Base-by-base conservation (phyloP, 2,797 vertebrate species). In the Rhadinocentrus ornatus region DNA sequence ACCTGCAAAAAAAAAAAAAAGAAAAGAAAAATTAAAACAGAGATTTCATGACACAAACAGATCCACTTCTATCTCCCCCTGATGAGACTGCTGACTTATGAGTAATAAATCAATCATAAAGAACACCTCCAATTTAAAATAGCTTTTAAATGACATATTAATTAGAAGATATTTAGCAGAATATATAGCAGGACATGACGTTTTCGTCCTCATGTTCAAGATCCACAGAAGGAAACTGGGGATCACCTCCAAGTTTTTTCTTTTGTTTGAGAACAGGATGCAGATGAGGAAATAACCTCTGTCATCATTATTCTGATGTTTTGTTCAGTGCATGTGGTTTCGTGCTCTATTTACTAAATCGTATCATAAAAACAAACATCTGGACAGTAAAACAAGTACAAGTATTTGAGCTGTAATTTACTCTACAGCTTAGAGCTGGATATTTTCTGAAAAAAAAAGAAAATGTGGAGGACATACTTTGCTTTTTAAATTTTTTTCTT, bases 251-350 rank as follows among this genome's bases (percentile, higher is more conserved):
- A 82, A 80, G 71, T 68, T 81, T 66, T 41, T 6, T 73, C 34
- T 86, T 91, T 89, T 86, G 86, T 88, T 82, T 37, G 63, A 78
- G 84, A 82, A 72, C 88, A 91, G 92, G 92, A 94, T 85, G 58
- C 91, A 93, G 90, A 84, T 57, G 86, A 87, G 92, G 91, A 94
- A 91, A 82, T 68, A 81, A 88, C 87, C 78, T 5, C 3, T 78
- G 74, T 75, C 76, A 35, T 34, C 11, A 1, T 71, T 56, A 72
- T 37, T 44, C 41, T 73, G 59, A 55, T 71, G 55, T 76, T 83
- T 89, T 92, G 89, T 92, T 88, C 71, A 63, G 46, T 76, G 48
- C 86, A 87, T 86, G 50, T 86, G 80, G 61, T 78, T 63, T 60
- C 29, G 16, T 60, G 3, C 20, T 75, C 24, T 39, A 63, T 78